phyloP scores from a whole-genome alignment of 2,888 invertebrate genomes.

The Ophioninae sp. region DNA sequence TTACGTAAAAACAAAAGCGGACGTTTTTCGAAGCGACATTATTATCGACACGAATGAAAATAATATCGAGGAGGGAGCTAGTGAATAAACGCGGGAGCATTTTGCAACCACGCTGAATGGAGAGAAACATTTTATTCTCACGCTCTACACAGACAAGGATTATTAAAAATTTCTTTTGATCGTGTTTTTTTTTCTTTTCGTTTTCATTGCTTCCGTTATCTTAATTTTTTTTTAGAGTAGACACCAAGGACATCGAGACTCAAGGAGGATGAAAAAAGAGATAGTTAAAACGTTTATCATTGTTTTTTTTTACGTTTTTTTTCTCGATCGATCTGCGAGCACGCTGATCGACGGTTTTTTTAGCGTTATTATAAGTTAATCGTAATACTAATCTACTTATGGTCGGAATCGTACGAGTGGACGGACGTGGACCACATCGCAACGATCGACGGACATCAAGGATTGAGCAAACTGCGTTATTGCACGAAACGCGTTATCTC shows the following conservation, averaged over 20 bases:
- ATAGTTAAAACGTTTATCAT: slow-evolving; percentile 65
- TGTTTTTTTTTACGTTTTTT: slow-evolving; percentile 50
- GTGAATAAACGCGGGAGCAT: slow-evolving; percentile 58
- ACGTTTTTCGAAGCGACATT: slow-evolving; percentile 50
- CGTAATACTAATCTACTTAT: slow-evolving; percentile 63
- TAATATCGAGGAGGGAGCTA: slow-evolving; percentile 16
- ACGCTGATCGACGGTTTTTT: slow-evolving; percentile 2
- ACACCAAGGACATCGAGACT: slow-evolving; percentile 76
- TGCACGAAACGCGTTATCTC: slow-evolving; percentile 78
- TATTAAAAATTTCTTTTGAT: slow-evolving; percentile 57
- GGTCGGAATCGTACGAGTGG: slow-evolving; percentile 70
- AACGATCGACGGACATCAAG: slow-evolving; percentile 78
- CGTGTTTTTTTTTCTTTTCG: slow-evolving; percentile 46
- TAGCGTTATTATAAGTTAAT: slow-evolving; percentile 34
- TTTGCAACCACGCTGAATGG: slow-evolving; percentile 73
- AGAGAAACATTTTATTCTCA: slow-evolving; percentile 50
- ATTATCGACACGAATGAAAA: slow-evolving; percentile 34
- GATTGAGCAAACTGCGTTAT: slow-evolving; percentile 79
- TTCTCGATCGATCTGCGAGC: slow-evolving; percentile 13
- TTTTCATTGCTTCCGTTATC: slow-evolving; percentile 49
- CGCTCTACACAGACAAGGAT: slow-evolving; percentile 64
- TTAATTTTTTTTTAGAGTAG: slow-evolving; percentile 70
- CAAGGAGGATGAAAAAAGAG: slow-evolving; percentile 72
- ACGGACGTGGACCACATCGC: slow-evolving; percentile 67
- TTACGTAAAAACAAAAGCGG: slow-evolving; percentile 48